phyloP scores from a whole-genome alignment of 2,113 vertebrate species.

The Prunella himalayana region DNA sequence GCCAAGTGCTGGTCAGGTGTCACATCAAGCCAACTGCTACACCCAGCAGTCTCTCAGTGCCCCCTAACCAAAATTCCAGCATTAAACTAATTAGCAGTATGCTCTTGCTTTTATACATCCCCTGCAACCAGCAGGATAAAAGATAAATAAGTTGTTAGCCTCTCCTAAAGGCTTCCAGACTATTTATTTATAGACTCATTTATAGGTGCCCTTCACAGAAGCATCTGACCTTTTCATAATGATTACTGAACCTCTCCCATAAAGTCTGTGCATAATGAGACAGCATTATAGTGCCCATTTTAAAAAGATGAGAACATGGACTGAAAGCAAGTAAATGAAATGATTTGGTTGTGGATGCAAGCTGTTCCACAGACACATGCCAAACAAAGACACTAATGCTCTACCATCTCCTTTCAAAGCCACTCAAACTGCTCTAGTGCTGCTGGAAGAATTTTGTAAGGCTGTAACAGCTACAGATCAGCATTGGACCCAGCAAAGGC shows the following conservation, averaged over 20 bases:
- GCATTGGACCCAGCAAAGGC: accelerated
- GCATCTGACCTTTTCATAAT: slow-evolving; percentile 55
- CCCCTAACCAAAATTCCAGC: neutral
- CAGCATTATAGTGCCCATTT: slow-evolving; percentile 24
- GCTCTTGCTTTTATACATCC: neutral
- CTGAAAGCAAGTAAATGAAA: slow-evolving; percentile 23
- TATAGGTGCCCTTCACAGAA: slow-evolving; percentile 59
- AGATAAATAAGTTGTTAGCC: slow-evolving; percentile 49
- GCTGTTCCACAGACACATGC: neutral
- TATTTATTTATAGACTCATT: slow-evolving; percentile 63
- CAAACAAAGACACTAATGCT: neutral
- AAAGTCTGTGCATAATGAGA: slow-evolving; percentile 50
- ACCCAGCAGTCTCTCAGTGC: neutral
- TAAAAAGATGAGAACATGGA: slow-evolving; percentile 29
- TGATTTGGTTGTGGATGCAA: neutral
- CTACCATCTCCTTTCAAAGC: neutral
- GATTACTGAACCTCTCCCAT: slow-evolving; percentile 53
- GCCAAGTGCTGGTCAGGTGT: neutral
- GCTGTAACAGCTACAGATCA: neutral
- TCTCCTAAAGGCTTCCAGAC: slow-evolving; percentile 37
- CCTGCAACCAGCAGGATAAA: slow-evolving; percentile 23
- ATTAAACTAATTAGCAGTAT: slow-evolving; percentile 36
- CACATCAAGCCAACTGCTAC: neutral
- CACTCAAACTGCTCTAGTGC: neutral
- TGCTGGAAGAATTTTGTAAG: neutral